Conservation (phyloP, 2,797 vertebrate species). For the Leptoclinus maculatus region DNA sequence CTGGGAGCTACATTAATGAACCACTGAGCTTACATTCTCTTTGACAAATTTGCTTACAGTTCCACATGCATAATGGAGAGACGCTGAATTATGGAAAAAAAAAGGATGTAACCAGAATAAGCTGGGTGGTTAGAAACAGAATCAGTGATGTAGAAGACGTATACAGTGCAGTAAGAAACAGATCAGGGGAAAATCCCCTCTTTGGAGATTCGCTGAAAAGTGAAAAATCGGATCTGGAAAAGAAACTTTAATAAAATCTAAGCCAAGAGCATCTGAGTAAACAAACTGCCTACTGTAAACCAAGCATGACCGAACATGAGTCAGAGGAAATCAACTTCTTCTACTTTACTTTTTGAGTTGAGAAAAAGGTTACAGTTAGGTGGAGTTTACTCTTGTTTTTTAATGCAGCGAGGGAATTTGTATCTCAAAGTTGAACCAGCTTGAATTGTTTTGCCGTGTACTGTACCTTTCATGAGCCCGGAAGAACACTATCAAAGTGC, state of each 20-base stretch:
- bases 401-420: neutral
- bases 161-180: neutral
- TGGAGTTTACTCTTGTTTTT: conserved; percentile 6
- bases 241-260: conserved; percentile 8
- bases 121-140: conserved; percentile 2
- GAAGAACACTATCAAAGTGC: conserved; percentile 55
- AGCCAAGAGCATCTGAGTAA: conserved; percentile 9
- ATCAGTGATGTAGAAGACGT: neutral
- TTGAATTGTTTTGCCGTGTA: conserved; percentile 30
- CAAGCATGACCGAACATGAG: neutral
- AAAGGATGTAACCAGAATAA: neutral
- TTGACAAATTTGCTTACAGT: neutral
- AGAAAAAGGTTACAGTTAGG: conserved; percentile 1
- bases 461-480: conserved; percentile 34
- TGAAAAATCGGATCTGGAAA: neutral
- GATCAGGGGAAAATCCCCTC: neutral
- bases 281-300: conserved; percentile 3
- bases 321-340: conserved; percentile 1
- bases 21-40: neutral
- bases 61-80: neutral
- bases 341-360: neutral
- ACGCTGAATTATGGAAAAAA: neutral
- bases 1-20: neutral
- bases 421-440: conserved; percentile 30
- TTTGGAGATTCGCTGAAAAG: neutral